phyloP scores from a whole-genome alignment of 2,113 vertebrate genomes.

The Maccullochella peelii region DNA sequence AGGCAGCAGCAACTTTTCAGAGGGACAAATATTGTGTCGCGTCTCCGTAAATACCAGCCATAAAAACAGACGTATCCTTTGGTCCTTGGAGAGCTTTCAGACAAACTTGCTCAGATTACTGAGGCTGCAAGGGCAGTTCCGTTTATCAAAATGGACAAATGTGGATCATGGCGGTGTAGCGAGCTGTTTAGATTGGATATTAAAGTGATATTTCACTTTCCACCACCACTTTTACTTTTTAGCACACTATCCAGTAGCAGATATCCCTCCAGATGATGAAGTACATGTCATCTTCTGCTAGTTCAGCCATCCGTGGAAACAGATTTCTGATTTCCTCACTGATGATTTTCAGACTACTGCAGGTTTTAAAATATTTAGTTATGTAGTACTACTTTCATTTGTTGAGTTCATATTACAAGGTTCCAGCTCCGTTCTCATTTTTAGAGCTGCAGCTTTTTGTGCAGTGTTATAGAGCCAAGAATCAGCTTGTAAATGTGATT shows the following conservation, averaged over 20 bases:
- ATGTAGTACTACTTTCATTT: not conserved
- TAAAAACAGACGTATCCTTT: constrained; percentile 65
- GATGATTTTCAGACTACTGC: constrained; percentile 4
- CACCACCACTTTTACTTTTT: not conserved
- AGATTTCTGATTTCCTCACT: not conserved
- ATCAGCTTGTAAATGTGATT: constrained; percentile 24
- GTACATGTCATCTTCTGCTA: not conserved
- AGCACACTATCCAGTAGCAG: not conserved
- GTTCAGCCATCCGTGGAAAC: not conserved
- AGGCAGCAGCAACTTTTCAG: constrained; percentile 43
- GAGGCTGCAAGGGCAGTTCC: constrained; percentile 43
- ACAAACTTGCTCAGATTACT: constrained; percentile 63
- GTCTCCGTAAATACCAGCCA: constrained; percentile 68
- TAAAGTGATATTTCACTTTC: constrained; percentile 66
- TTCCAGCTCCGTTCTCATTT: not conserved
- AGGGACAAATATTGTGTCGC: constrained; percentile 62
- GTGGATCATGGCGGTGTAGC: constrained; percentile 31
- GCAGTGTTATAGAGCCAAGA: not conserved
- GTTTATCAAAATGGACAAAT: constrained; percentile 67
- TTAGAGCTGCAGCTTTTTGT: not conserved
- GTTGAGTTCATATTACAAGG: not conserved
- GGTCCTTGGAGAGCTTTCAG: constrained; percentile 63
- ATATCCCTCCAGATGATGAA: constrained; percentile 31
- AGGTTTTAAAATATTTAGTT: not conserved
- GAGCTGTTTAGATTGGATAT: constrained; percentile 43